Conservation (phyloP, 2,113 vertebrate genomes). For the Emberiza fucata region DNA sequence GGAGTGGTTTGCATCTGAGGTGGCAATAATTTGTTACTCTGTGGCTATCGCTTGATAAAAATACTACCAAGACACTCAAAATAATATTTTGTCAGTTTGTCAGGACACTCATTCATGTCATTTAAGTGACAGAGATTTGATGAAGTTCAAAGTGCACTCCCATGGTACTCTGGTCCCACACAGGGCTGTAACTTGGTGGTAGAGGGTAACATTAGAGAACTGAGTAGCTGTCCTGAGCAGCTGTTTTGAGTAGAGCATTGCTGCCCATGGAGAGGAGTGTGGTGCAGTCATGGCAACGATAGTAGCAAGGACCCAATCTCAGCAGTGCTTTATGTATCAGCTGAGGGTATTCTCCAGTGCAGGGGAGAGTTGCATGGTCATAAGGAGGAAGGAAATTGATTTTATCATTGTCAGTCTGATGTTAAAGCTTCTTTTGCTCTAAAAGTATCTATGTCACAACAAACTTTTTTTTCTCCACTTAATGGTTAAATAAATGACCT, state of each 20-base stretch:
- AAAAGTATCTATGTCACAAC: not conserved
- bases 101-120: rapidly evolving
- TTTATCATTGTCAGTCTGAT: not conserved
- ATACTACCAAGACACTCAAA: not conserved
- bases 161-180: not conserved
- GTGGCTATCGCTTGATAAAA: not conserved
- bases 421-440: not conserved
- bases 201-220: not conserved
- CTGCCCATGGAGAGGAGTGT: not conserved
- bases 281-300: not conserved
- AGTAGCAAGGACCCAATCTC: not conserved
- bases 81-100: not conserved
- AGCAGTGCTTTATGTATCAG: not conserved
- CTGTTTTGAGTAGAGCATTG: not conserved
- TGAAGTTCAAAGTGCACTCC: not conserved
- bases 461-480: not conserved
- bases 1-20: not conserved
- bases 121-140: not conserved
- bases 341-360: not conserved
- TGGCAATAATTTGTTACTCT: not conserved
- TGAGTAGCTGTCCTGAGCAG: not conserved
- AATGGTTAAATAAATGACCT: not conserved
- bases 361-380: not conserved
- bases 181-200: not conserved
- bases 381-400: not conserved